These are phyloP conservation scores for Chloropsis cyanopogon DNA, from an alignment of 2,113 vertebrate species.

Conservation along the genomic window DNA sequence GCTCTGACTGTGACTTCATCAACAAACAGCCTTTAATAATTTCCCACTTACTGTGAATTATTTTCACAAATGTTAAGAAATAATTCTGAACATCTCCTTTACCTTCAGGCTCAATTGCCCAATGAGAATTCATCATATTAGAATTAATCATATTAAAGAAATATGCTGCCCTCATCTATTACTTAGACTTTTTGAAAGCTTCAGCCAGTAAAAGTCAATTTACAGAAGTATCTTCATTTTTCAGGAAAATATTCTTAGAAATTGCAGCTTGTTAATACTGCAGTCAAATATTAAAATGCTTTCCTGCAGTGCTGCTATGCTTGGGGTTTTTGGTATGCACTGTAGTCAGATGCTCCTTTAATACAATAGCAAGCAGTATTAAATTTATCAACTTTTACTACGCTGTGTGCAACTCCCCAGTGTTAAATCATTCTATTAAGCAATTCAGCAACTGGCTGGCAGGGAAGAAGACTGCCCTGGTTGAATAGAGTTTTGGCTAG, in stretches of 20 bases:
- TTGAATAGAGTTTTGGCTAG: background rate
- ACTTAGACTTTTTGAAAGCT: background rate
- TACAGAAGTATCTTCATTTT: background rate
- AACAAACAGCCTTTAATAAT: background rate
- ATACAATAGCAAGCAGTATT: background rate
- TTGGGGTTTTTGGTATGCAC: background rate
- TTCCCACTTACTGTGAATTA: background rate
- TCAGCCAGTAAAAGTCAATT: background rate
- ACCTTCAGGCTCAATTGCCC: background rate
- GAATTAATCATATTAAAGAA: background rate
- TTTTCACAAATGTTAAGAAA: background rate
- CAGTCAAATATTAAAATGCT: background rate
- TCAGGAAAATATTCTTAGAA: background rate
- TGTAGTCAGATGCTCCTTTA: background rate
- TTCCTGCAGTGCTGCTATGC: background rate
- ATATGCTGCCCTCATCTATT: background rate
- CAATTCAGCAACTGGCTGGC: background rate
- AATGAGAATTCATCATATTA: background rate
- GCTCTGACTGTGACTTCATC: background rate
- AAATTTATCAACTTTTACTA: slow-evolving; percentile 19
- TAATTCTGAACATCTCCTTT: background rate
- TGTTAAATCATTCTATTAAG: background rate
- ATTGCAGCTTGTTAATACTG: background rate
- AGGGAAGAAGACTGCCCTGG: background rate
- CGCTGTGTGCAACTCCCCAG: background rate